Evolutionary conservation across 2,113 vertebrate species (phyloP).

Genomic region (Rhabdomys dilectus): DNA sequence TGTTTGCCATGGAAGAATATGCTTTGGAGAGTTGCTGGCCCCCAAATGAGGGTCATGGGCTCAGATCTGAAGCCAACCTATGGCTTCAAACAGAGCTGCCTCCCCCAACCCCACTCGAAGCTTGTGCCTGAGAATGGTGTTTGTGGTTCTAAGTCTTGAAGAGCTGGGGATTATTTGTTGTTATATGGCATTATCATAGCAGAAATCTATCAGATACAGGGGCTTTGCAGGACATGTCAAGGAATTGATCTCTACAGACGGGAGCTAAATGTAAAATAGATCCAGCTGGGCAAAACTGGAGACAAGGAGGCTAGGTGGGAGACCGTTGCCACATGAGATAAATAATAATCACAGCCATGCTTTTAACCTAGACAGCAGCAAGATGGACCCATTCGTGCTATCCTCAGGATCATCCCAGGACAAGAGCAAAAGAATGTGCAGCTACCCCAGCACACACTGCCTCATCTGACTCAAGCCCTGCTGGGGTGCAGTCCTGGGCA

Average conservation of each 20-base stretch:
- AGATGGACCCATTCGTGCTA: fast-evolving
- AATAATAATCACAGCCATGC: background rate
- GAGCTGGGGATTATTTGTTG: background rate
- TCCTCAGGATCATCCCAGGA: background rate
- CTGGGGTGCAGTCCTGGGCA: background rate
- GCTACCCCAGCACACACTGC: too few species aligned
- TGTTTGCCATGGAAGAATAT: background rate
- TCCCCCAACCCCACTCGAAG: background rate
- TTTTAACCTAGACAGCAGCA: background rate
- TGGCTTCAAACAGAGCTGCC: background rate
- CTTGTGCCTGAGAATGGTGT: background rate
- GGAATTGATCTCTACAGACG: background rate
- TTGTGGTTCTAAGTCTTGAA: background rate
- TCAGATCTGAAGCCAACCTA: background rate
- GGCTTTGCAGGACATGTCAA: background rate
- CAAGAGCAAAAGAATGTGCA: background rate
- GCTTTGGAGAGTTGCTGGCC: background rate
- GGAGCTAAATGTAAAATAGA: background rate
- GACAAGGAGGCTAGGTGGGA: background rate
- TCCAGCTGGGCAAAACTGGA: background rate
- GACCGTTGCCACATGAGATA: background rate
- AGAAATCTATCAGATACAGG: background rate
- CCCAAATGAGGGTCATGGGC: background rate
- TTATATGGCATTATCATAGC: background rate
- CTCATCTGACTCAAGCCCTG: background rate